Base-by-base conservation (phyloP, 2,113 vertebrate species). In the Zosterops borbonicus region DNA sequence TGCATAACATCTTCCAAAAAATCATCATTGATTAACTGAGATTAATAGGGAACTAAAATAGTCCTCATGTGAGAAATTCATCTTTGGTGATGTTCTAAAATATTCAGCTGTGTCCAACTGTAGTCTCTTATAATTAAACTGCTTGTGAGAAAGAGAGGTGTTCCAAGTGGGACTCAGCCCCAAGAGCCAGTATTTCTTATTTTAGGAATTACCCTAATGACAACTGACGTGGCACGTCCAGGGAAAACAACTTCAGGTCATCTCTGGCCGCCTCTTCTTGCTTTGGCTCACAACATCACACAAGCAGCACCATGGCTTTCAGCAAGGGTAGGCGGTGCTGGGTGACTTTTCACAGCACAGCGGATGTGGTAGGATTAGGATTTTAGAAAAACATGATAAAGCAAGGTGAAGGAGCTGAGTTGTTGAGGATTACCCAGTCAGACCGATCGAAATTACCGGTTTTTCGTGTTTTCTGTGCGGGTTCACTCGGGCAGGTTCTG, bases 381-480 rank as follows among this genome's bases (percentile, higher is more conserved):
- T 89, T 80, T 92, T 90, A 31, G 52, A 88, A 73, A 56, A 35
- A 24, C 1, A 1, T 8, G 25, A 27, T n/a, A 59, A 87, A 93
- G 67, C 3, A 4, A 81, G 60, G 70, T 59, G 27, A 71, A 83
- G 55, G 14, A 15, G n/a, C 64, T 9, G 39, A 62, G 60, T 50
- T 44, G 67, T 88, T 52, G 85, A 41, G 21, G 79, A 70, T 70
- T 91, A 11, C 74, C 49, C n/a, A 4, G 53, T 86, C 90, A 89
- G 75, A 71, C 41, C 4, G 3, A 49, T 81, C 25, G 76, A 94
- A 95, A 78, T 67, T 47, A 41, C 37, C 2, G 4, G 9, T 16
- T 69, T 95, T 96, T 90, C 31, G 5, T 29, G 71, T 88, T 96
- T 97, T 89, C 87, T 91, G 14, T 89, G 33, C 81, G 27, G 41